Evolutionary conservation across 2,113 vertebrate species (phyloP).

Genomic region (Callorhinus ursinus): DNA sequence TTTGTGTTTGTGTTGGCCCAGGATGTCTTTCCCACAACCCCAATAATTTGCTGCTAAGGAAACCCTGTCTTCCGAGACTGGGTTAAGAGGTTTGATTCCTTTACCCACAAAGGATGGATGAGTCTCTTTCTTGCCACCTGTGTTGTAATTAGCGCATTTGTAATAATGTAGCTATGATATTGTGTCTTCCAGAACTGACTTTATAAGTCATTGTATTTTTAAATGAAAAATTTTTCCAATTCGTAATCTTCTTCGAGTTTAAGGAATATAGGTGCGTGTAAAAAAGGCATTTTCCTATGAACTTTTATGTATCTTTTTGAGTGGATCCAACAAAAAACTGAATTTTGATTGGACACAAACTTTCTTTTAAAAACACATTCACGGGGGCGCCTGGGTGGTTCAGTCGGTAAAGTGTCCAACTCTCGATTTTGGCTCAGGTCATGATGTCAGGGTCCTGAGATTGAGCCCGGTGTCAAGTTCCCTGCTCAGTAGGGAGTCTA

Average conservation of each 20-base stretch:
- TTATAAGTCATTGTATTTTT: neutral
- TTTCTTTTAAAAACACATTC: conserved; percentile 25
- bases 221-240: neutral
- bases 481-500: no score
- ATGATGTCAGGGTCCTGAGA: no score
- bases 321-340: neutral
- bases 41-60: neutral
- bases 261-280: neutral
- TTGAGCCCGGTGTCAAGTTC: no score
- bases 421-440: no score
- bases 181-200: neutral
- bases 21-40: neutral
- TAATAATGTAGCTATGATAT: neutral
- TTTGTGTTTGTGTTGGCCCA: neutral
- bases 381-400: neutral
- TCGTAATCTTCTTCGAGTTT: neutral
- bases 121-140: neutral
- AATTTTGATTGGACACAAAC: neutral
- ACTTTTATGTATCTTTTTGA: neutral
- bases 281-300: neutral
- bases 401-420: no score
- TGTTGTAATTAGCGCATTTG: neutral
- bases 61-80: neutral
- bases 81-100: neutral
- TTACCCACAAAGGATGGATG: neutral